phyloP scores from a whole-genome alignment of 2,113 vertebrate species.

The Apodemus speciosus region DNA sequence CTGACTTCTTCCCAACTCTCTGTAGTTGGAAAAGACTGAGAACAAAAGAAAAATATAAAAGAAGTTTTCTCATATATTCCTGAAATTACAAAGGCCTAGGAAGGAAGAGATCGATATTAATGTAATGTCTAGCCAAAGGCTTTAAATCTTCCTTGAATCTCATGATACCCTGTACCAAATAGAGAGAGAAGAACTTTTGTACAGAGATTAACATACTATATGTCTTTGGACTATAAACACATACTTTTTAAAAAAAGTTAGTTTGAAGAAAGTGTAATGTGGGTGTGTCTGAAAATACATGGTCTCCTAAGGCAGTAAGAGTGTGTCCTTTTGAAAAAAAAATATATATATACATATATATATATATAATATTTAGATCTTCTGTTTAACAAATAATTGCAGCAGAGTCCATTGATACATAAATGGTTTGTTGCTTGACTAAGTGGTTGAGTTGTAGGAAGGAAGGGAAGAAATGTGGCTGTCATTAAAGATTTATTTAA shows the following conservation, averaged over 20 bases:
- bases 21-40: not conserved
- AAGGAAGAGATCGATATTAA: not conserved
- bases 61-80: not conserved
- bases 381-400: not conserved
- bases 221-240: not conserved
- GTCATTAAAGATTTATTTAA: not conserved
- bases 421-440: not conserved
- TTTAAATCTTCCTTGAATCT: not conserved
- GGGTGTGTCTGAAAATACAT: not conserved
- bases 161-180: not conserved
- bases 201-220: not conserved
- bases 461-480: not conserved
- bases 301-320: not conserved
- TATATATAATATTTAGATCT: not conserved
- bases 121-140: not conserved
- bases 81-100: not conserved
- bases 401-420: too few relatives aligned
- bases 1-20: not conserved
- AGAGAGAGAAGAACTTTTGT: not conserved
- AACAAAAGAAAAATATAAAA: not conserved
- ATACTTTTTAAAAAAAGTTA: not conserved
- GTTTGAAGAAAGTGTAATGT: not conserved
- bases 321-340: not conserved
- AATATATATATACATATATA: not conserved
- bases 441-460: not conserved